phyloP scores from a whole-genome alignment of 2,797 vertebrate species.

The Morus bassanus region DNA sequence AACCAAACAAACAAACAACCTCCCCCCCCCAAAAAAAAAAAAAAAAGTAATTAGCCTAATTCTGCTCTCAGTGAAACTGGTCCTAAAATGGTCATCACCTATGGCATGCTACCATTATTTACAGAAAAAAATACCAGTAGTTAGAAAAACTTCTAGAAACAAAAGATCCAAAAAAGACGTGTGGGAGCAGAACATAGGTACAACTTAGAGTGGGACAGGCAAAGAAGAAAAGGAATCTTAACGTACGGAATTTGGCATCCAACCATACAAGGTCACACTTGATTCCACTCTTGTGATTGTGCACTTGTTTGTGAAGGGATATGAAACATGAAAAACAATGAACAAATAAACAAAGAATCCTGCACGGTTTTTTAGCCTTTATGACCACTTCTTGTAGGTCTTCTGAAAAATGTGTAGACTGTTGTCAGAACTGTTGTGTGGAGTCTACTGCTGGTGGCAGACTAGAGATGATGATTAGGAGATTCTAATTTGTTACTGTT shows the following conservation, averaged over 20 bases:
- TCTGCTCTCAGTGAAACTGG: not conserved
- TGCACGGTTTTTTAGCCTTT: not conserved
- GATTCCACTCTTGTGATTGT: not conserved
- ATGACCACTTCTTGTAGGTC: not conserved
- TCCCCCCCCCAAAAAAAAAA: not conserved
- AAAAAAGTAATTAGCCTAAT: not conserved
- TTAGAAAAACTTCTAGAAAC: not conserved
- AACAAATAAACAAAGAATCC: not conserved
- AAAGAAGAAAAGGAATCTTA: not conserved
- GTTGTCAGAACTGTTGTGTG: not conserved
- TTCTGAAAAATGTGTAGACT: not conserved
- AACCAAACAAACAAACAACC: too few relatives aligned
- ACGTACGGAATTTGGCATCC: not conserved
- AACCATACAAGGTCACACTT: not conserved
- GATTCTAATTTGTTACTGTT: not conserved
- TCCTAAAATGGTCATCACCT: not conserved
- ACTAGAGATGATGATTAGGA: not conserved
- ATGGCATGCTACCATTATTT: not conserved
- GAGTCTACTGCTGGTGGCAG: accelerated
- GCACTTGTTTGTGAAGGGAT: not conserved
- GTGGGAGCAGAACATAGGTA: not conserved
- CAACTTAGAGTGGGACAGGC: not conserved
- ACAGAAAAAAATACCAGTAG: not conserved
- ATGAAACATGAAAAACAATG: not conserved
- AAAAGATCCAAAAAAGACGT: not conserved